Conservation (phyloP, 2,888 invertebrate genomes). For the Caenorhabditis panamensis region DNA sequence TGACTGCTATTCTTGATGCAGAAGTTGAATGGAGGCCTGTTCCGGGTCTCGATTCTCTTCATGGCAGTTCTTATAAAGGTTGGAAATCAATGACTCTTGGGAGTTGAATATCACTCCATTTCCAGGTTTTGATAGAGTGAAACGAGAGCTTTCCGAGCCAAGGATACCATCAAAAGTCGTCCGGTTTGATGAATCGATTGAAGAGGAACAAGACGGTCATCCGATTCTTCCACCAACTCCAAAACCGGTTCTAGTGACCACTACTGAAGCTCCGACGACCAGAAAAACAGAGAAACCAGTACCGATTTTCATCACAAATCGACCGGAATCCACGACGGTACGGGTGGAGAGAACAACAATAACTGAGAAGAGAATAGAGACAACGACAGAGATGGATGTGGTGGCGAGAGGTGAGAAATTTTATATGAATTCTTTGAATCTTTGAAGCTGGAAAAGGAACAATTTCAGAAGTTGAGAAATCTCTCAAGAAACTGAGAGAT, state of each 20-base stretch:
- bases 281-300: conserved; percentile 46
- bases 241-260: conserved; percentile 13
- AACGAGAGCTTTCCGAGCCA: conserved; percentile 22
- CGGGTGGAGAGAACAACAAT: conserved; percentile 23
- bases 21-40: conserved; percentile 53
- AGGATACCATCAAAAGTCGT: conserved; percentile 46
- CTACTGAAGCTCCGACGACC: conserved; percentile 29
- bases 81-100: too few relatives aligned
- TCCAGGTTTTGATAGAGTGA: conserved; percentile 35
- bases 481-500: conserved; percentile 48
- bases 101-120: not conserved
- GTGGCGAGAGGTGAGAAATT: conserved; percentile 29
- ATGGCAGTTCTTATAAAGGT: conserved; percentile 56
- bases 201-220: conserved; percentile 51
- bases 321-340: conserved; percentile 33
- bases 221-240: conserved; percentile 55
- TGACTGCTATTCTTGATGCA: conserved; percentile 68
- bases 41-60: conserved; percentile 54
- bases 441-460: too few relatives aligned
- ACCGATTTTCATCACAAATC: conserved; percentile 55
- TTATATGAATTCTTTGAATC: not conserved
- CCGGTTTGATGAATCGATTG: conserved; percentile 32
- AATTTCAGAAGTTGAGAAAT: conserved; percentile 53
- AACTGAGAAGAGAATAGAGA: not conserved
- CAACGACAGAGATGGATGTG: conserved; percentile 29